Conservation (phyloP, 2,888 invertebrate genomes). For the Cheilosia vulpina region DNA sequence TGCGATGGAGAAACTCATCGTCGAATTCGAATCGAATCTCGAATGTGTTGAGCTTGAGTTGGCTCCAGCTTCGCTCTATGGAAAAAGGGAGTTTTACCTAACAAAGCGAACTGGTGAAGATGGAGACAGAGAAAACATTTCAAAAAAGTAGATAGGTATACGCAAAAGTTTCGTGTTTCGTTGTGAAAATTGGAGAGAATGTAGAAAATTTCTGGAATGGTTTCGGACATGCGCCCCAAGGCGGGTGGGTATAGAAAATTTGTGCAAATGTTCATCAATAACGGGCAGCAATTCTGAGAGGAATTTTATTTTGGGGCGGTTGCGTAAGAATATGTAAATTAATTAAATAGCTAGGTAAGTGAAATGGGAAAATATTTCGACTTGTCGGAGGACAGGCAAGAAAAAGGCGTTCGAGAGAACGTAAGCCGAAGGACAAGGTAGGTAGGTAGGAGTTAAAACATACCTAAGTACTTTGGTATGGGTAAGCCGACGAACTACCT, state of each 20-base stretch:
- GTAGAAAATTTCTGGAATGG: slow-evolving; percentile 25
- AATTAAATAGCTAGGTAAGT: background rate
- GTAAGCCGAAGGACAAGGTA: too few relatives aligned
- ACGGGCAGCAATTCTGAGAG: background rate
- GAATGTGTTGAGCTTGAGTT: background rate
- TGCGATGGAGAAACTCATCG: slow-evolving; percentile 40
- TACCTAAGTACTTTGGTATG: too few relatives aligned
- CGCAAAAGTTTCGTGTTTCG: background rate
- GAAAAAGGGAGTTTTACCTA: background rate
- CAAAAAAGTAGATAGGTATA: background rate
- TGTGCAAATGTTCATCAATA: slow-evolving; percentile 2
- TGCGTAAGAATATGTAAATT: background rate
- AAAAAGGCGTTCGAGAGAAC: too few relatives aligned
- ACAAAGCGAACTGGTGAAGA: background rate
- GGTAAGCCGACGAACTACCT: too few relatives aligned
- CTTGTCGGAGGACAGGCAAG: too few relatives aligned
- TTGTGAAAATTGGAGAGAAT: slow-evolving; percentile 40
- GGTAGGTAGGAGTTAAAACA: too few relatives aligned
- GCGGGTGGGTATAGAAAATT: slow-evolving; percentile 14
- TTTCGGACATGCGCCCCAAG: slow-evolving; percentile 40
- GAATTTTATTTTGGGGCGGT: slow-evolving; percentile 22
- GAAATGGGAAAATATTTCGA: too few relatives aligned
- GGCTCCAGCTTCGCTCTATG: background rate
- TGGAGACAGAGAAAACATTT: background rate
- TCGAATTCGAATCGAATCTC: background rate